Base-by-base conservation (phyloP, 2,113 vertebrate genomes). In the Centrocercus urophasianus region DNA sequence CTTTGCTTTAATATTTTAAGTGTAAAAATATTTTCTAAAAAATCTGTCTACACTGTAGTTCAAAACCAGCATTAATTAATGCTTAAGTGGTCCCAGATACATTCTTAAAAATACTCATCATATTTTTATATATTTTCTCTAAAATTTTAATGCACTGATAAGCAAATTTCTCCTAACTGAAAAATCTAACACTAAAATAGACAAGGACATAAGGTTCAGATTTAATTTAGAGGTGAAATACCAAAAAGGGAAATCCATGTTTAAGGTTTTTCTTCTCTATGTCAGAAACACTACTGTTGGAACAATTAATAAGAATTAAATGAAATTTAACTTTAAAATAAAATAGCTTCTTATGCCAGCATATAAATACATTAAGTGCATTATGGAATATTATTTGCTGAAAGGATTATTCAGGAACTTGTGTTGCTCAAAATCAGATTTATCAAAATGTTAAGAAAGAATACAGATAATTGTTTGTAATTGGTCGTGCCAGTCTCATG, bases 21-120 rank as follows among this genome's bases (percentile, higher is more conserved):
- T 57, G 24, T 80, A 72, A 80, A 93, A 96, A 86, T 43, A 88
- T 13, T 4, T 11, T 83, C 82, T 87, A 84, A 94, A 60, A 95
- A 96, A 78, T 36, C n/a, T 78, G 64, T 64, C 21, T 30, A 20
- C 11, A 22, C 11, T 63, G 38, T 38, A 66, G 57, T 15, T 69
- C 77, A 95, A 76, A 91, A 42, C 32, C 6, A n/a, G 5, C 28
- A 88, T 21, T 40, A 63, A 81, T 67, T 86, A 69, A 92, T 71
- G 61, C 5, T 81, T 81, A 81, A 54, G 3, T 25, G 10, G 25
- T 67, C 50, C 21, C 57, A 70, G 7, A 8, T 48, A 34, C 36
- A 5, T 14, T 74, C 21, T 93, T 93, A 61, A 59, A 22, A 77
- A 40, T 79, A 59, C n/a, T 73, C 30, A 22, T 14, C 59, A 4